A percentile compares a stretch with the other conserved stretches of the same genome.
Evolutionary conservation across 2,113 vertebrate species (phyloP).

Genomic region (Dipodomys stephensi): DNA sequence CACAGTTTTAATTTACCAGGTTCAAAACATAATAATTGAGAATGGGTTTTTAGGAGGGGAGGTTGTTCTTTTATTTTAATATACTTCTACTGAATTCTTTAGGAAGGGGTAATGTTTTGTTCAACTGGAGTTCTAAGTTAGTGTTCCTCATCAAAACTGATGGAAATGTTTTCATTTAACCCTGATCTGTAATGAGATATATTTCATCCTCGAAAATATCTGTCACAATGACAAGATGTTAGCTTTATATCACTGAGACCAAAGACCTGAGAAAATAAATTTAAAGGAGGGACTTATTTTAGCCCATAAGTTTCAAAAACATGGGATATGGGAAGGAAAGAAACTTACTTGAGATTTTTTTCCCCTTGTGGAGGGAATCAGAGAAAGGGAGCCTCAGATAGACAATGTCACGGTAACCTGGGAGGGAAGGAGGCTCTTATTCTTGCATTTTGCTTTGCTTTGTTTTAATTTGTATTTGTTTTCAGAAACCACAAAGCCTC

Average conservation of each 20-base stretch:
- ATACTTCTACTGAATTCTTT: background rate
- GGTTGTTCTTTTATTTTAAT: background rate
- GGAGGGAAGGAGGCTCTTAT: background rate
- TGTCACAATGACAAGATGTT: background rate
- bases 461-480: background rate
- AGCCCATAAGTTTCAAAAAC: background rate
- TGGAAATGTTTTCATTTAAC: too few species aligned
- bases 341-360: conserved; percentile 21
- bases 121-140: conserved; percentile 4
- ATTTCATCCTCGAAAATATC: conserved; percentile 22
- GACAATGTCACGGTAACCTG: background rate
- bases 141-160: background rate
- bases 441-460: background rate
- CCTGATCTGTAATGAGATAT: too few species aligned
- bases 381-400: background rate
- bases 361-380: background rate
- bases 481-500: conserved; percentile 25
- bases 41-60: too few species aligned
- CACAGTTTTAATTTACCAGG: background rate
- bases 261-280: background rate
- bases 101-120: background rate
- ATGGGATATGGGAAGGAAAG: background rate
- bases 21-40: background rate
- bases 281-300: background rate
- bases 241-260: background rate